A percentile compares a stretch with the other conserved stretches of the same genome.
Evolutionary conservation across 1,140 invertebrate genomes (phyloP).

Genomic region (Zaprionus ghesquierei): DNA sequence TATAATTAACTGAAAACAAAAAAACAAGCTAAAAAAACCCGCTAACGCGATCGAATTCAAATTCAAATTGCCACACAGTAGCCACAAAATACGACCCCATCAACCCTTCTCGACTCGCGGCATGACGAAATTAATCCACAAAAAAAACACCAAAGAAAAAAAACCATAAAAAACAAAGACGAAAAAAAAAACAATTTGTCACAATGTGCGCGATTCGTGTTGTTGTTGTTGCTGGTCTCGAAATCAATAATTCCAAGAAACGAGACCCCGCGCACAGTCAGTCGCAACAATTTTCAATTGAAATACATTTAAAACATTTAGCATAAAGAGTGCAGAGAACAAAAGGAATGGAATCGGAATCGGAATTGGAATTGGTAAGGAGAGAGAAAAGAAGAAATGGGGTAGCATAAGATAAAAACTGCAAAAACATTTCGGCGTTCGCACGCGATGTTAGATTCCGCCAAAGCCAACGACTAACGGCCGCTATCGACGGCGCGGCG

Average conservation of each 20-base stretch:
- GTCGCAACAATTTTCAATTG: conserved; percentile 34
- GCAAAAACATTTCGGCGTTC: conserved; percentile 31
- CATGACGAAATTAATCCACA: conserved; percentile 2
- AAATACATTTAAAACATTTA: conserved; percentile 19
- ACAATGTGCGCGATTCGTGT: background rate
- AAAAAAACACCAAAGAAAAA: background rate
- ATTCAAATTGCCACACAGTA: background rate
- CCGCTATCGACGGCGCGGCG: background rate
- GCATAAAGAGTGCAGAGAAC: background rate
- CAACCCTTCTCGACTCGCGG: background rate
- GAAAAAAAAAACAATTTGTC: conserved; percentile 5
- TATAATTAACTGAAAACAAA: no score
- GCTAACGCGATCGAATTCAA: background rate
- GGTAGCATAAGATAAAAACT: conserved; percentile 7
- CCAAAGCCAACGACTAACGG: conserved; percentile 14
- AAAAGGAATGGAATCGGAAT: conserved; percentile 10
- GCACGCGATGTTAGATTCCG: conserved; percentile 38
- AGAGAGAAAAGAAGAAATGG: background rate
- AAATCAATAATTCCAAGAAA: conserved; percentile 33
- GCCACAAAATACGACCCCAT: background rate
- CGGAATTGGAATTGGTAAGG: no score
- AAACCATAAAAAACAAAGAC: background rate
- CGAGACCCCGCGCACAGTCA: background rate
- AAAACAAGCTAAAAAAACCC: no score
- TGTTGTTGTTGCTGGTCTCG: background rate